phyloP scores from a whole-genome alignment of 30 jellyfish, hydroid and myxozoan genomes.

The Clytia hemisphaerica region DNA sequence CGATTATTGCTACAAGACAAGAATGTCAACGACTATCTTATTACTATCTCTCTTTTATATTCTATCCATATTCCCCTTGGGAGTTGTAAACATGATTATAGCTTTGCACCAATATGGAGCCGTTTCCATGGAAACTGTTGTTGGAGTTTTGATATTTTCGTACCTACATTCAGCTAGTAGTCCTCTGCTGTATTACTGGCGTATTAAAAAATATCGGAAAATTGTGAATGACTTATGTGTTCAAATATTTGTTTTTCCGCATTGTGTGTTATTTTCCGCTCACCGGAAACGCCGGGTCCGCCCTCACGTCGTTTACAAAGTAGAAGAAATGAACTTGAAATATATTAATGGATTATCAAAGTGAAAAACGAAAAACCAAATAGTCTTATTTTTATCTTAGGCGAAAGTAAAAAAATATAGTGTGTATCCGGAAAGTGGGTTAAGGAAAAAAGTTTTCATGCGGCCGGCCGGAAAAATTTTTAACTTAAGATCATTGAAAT shows the following conservation, averaged over 20 bases:
- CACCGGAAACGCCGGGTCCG: slow-evolving; percentile 57
- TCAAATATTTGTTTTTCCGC: slow-evolving; percentile 40
- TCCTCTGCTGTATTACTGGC: slow-evolving; percentile 54
- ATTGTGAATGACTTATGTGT: slow-evolving; percentile 51
- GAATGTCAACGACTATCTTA: slow-evolving; percentile 81
- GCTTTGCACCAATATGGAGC: slow-evolving; percentile 26
- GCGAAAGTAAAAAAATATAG: too few species aligned
- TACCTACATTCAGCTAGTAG: slow-evolving; percentile 54
- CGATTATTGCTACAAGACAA: slow-evolving; percentile 83
- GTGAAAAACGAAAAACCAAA: too few species aligned
- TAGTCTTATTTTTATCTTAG: too few species aligned
- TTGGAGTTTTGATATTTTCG: slow-evolving; percentile 22
- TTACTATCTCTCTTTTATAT: slow-evolving; percentile 48
- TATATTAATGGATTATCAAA: too few species aligned
- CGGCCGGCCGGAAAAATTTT: too few species aligned
- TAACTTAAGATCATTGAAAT: too few species aligned
- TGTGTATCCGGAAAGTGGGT: too few species aligned
- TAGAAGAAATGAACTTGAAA: too few species aligned
- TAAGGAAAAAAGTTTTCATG: too few species aligned
- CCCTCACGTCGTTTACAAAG: slow-evolving; percentile 77
- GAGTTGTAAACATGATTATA: slow-evolving; percentile 27
- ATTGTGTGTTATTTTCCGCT: slow-evolving; percentile 37
- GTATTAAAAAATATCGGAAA: slow-evolving; percentile 74
- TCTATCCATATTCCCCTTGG: slow-evolving; percentile 54
- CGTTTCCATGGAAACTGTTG: slow-evolving; percentile 16